Evolutionary conservation across 1,140 invertebrate species (phyloP).

Genomic region (Listronotus bonariensis): DNA sequence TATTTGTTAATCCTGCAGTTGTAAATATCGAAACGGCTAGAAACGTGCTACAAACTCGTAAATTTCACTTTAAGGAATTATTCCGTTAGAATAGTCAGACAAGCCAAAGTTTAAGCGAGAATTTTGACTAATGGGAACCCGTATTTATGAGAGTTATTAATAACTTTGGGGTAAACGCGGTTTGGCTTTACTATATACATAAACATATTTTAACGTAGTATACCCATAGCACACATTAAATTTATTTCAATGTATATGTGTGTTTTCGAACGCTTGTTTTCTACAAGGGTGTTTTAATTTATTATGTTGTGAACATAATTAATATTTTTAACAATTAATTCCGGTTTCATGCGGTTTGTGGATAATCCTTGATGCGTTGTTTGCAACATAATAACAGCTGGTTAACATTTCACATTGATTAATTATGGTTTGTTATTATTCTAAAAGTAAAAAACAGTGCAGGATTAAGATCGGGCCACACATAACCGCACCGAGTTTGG

Average conservation of each 20-base stretch:
- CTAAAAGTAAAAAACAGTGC: too few relatives aligned
- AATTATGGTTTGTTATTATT: too few relatives aligned
- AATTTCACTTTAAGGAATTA: constrained; percentile 33
- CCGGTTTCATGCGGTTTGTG: background rate
- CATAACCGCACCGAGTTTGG: too few relatives aligned
- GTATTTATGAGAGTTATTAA: constrained; percentile 35
- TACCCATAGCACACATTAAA: constrained; percentile 26
- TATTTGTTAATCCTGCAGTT: constrained; percentile 12
- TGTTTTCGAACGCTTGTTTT: constrained; percentile 3
- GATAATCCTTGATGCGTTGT: background rate
- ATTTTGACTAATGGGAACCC: constrained; percentile 34
- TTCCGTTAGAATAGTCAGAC: constrained; percentile 33
- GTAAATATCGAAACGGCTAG: constrained; percentile 16
- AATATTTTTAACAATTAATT: constrained; percentile 6
- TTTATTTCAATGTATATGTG: constrained; percentile 22
- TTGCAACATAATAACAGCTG: background rate
- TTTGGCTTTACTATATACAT: constrained; percentile 28
- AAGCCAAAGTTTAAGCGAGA: constrained; percentile 31
- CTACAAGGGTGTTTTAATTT: constrained; percentile 21
- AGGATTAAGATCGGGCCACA: too few relatives aligned
- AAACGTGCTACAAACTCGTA: constrained; percentile 21
- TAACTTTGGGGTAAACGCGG: constrained; percentile 31
- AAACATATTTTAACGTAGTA: constrained; percentile 30
- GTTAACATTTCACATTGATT: too few relatives aligned
- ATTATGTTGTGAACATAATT: constrained; percentile 9